phyloP scores from a whole-genome alignment of 2,797 vertebrate genomes.

The Capromys pilorides region DNA sequence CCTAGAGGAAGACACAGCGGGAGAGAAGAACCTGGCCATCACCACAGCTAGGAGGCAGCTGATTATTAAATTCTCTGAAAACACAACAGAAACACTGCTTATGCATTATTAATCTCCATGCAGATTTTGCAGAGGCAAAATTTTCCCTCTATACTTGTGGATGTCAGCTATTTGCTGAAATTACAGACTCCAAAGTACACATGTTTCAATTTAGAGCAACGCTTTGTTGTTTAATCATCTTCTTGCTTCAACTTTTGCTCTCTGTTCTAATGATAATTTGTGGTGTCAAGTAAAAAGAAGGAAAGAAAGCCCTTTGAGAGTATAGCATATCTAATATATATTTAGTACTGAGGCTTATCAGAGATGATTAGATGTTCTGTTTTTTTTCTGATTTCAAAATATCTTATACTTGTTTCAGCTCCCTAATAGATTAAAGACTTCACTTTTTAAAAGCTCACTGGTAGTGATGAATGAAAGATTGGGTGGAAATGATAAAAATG shows the following conservation, averaged over 20 bases:
- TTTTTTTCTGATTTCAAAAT: conserved; percentile 29
- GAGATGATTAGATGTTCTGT: background rate
- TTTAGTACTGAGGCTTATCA: conserved; percentile 23
- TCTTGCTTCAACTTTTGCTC: background rate
- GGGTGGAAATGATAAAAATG: background rate
- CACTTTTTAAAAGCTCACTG: background rate
- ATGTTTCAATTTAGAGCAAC: background rate
- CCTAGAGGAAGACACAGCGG: background rate
- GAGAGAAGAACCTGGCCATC: background rate
- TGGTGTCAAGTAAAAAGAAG: background rate
- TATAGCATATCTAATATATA: background rate
- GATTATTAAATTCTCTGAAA: background rate
- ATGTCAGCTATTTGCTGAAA: background rate
- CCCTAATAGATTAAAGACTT: conserved; percentile 42
- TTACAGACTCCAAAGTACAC: background rate
- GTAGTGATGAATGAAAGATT: background rate
- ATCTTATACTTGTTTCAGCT: conserved; percentile 27
- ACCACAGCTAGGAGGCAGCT: background rate
- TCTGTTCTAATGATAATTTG: background rate
- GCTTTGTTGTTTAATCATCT: background rate
- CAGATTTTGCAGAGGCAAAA: background rate
- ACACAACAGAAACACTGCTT: background rate
- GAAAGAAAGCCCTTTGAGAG: conserved; percentile 1
- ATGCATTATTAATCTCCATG: background rate
- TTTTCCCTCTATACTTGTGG: background rate